phyloP scores from a whole-genome alignment of 1,140 invertebrate species.

The Magallana gigas region DNA sequence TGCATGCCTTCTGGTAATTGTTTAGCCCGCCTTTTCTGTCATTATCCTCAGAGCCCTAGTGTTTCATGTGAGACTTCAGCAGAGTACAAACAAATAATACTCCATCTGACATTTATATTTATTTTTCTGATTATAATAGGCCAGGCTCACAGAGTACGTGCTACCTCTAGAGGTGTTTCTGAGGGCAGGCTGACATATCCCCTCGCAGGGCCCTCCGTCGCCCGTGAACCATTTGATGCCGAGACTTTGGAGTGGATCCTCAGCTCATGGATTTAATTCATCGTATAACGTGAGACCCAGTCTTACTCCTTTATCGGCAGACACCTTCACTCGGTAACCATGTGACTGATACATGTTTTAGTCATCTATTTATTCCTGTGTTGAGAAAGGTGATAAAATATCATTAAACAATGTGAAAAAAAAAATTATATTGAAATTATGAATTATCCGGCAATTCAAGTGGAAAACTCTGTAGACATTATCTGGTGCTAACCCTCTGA shows the following conservation, averaged over 20 bases:
- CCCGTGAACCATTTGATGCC: too few species aligned
- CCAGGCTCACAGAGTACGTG: neutral
- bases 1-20: slow-evolving; percentile 6
- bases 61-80: neutral
- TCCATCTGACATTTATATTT: slow-evolving; percentile 32
- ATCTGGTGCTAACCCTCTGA: neutral
- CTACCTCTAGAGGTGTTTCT: neutral
- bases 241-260: too few species aligned
- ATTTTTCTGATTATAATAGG: slow-evolving; percentile 1
- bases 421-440: neutral
- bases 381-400: neutral
- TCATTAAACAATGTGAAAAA: neutral
- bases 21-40: slow-evolving; percentile 28
- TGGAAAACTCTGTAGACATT: neutral
- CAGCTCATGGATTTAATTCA: too few species aligned
- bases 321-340: too few species aligned
- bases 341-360: too few species aligned
- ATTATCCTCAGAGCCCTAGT: neutral
- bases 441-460: neutral
- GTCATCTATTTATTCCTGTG: neutral
- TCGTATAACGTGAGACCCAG: too few species aligned
- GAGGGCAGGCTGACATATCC: neutral
- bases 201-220: neutral
- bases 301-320: too few species aligned
- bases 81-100: neutral